Evolutionary conservation across 2,888 invertebrate species (phyloP).

Genomic region (Vesta saturnalis): DNA sequence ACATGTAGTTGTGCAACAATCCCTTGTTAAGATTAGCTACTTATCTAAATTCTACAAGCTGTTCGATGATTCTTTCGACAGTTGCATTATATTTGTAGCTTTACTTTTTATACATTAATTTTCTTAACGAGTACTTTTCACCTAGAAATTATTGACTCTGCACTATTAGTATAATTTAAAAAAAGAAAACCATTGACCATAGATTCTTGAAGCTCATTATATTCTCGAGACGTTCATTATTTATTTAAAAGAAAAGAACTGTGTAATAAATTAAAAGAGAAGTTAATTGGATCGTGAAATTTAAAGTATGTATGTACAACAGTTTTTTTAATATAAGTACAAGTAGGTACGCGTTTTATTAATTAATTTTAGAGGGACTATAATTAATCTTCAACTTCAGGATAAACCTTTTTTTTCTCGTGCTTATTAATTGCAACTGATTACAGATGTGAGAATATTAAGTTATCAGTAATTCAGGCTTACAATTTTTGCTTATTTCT

Average conservation of each 20-base stretch:
- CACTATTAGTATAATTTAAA: slow-evolving; percentile 12
- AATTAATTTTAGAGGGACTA: not conserved
- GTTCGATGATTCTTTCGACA: slow-evolving; percentile 19
- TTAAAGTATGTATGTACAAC: not conserved
- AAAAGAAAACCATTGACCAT: not conserved
- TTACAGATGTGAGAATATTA: too few species aligned
- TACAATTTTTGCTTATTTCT: too few species aligned
- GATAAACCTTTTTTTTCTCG: too few species aligned
- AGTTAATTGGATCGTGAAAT: slow-evolving; percentile 9
- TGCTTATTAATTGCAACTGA: too few species aligned
- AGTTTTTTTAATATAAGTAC: not conserved
- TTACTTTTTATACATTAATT: slow-evolving; percentile 8
- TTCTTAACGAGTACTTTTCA: slow-evolving; percentile 14
- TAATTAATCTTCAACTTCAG: not conserved
- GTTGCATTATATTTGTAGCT: slow-evolving; percentile 15
- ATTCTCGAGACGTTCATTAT: slow-evolving; percentile 1
- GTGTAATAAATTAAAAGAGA: slow-evolving; percentile 1
- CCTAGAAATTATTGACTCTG: slow-evolving; percentile 8
- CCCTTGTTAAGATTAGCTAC: slow-evolving; percentile 22
- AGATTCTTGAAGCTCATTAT: not conserved
- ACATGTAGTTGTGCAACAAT: slow-evolving; percentile 23
- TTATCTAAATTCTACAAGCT: slow-evolving; percentile 21
- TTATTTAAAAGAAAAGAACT: slow-evolving; percentile 2
- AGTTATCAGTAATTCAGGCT: too few species aligned
- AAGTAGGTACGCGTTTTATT: not conserved